Conservation (phyloP, 2,113 vertebrate species). For the Aldabrachelys gigantea region DNA sequence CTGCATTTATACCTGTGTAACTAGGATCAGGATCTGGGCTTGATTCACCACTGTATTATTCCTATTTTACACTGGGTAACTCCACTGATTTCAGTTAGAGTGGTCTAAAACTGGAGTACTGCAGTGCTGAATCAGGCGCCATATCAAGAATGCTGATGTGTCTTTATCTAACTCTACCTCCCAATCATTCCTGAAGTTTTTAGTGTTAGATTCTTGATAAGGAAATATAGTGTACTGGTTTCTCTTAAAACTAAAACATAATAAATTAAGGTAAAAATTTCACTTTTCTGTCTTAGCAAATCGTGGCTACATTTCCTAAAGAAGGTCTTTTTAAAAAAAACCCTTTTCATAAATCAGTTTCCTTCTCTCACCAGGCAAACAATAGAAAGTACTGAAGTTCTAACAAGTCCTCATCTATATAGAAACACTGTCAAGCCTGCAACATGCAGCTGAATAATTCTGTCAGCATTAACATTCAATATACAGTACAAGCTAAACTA, state of each 20-base stretch:
- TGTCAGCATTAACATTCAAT: background rate
- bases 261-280: background rate
- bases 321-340: background rate
- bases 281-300: background rate
- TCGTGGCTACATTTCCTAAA: background rate
- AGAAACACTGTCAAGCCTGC: background rate
- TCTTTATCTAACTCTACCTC: background rate
- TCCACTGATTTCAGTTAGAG: slow-evolving; percentile 14
- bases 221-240: background rate
- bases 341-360: background rate
- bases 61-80: background rate
- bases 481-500: background rate
- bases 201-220: background rate
- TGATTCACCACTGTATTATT: background rate
- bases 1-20: slow-evolving; percentile 7
- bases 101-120: background rate
- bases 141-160: slow-evolving; percentile 17
- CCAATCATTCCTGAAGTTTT: background rate
- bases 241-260: background rate
- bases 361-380: background rate
- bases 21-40: background rate
- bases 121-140: background rate
- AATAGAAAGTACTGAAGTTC: background rate
- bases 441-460: background rate
- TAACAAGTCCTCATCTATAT: background rate